Percentiles rank a stretch among this genome's conserved stretches.
Evolutionary conservation across 1,140 invertebrate genomes (phyloP).

Genomic region (Drosophila navojoa): DNA sequence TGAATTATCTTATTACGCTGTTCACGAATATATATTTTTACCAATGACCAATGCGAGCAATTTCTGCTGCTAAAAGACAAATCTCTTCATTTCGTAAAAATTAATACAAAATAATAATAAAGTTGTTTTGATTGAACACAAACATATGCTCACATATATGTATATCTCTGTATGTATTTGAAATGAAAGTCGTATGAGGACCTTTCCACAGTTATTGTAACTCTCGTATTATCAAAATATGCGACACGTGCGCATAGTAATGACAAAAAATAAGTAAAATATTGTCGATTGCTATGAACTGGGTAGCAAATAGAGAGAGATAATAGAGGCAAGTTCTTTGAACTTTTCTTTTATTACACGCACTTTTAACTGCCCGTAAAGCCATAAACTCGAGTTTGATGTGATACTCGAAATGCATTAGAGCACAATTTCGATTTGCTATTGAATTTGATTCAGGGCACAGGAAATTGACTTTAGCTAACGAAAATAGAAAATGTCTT

Average conservation of each 20-base stretch:
- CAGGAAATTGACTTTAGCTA: neutral
- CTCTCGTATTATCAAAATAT: neutral
- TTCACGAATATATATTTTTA: no score
- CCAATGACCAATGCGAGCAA: no score
- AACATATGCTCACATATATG: no score
- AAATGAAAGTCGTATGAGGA: no score
- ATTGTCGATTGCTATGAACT: neutral
- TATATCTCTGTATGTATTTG: no score
- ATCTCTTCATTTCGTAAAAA: no score
- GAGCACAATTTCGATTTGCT: neutral
- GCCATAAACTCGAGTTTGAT: constrained; percentile 16
- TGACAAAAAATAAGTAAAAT: no score
- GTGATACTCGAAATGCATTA: neutral
- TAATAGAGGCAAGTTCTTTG: neutral
- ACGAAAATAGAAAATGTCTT: constrained; percentile 17
- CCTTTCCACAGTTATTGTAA: no score
- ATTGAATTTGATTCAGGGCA: neutral
- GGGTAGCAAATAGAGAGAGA: neutral
- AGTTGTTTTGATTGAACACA: no score
- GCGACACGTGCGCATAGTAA: neutral
- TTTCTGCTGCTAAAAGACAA: no score
- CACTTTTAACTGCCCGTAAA: constrained; percentile 1
- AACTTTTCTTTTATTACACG: constrained; percentile 3
- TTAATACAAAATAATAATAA: no score
- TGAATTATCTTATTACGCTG: no score